Conservation (phyloP, 1,140 invertebrate genomes). For the Augochlora pura region DNA sequence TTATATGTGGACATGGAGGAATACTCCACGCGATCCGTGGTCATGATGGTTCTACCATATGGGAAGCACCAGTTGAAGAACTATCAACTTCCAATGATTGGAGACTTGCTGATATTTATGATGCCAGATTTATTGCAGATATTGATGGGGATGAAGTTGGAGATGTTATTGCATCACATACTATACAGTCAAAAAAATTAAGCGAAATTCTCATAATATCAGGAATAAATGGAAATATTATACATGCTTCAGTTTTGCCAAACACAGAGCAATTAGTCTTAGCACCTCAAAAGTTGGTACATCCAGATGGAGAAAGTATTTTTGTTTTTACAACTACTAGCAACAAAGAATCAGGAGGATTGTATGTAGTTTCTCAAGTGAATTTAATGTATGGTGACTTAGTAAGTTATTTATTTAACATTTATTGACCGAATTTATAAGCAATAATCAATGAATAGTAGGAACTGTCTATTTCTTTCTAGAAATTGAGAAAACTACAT, state of each 20-base stretch:
- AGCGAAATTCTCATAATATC: slow-evolving; percentile 87
- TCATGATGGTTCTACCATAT: slow-evolving; percentile 84
- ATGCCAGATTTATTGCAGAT: slow-evolving; percentile 87
- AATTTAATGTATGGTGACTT: slow-evolving; percentile 81
- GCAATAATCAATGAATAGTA: slow-evolving; percentile 10
- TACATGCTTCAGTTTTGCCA: slow-evolving; percentile 84
- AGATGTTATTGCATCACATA: slow-evolving; percentile 88
- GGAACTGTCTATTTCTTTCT: slow-evolving; percentile 45
- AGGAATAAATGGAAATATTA: slow-evolving; percentile 84
- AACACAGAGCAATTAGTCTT: slow-evolving; percentile 86
- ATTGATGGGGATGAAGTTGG: slow-evolving; percentile 86
- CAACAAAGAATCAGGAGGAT: slow-evolving; percentile 85
- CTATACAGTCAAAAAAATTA: slow-evolving; percentile 78
- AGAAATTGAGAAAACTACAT: slow-evolving; percentile 77
- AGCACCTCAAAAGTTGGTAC: slow-evolving; percentile 84
- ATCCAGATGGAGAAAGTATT: slow-evolving; percentile 82
- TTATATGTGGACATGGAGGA: slow-evolving; percentile 86
- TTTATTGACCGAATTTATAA: neutral
- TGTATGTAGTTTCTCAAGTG: slow-evolving; percentile 84
- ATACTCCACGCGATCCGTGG: slow-evolving; percentile 87
- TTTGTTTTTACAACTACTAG: slow-evolving; percentile 88
- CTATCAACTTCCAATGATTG: slow-evolving; percentile 69
- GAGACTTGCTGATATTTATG: slow-evolving; percentile 82
- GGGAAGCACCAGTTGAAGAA: slow-evolving; percentile 82
- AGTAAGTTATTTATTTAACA: slow-evolving; percentile 74